phyloP scores from a whole-genome alignment of 2,797 vertebrate genomes.

The Cyclopterus lumpus region DNA sequence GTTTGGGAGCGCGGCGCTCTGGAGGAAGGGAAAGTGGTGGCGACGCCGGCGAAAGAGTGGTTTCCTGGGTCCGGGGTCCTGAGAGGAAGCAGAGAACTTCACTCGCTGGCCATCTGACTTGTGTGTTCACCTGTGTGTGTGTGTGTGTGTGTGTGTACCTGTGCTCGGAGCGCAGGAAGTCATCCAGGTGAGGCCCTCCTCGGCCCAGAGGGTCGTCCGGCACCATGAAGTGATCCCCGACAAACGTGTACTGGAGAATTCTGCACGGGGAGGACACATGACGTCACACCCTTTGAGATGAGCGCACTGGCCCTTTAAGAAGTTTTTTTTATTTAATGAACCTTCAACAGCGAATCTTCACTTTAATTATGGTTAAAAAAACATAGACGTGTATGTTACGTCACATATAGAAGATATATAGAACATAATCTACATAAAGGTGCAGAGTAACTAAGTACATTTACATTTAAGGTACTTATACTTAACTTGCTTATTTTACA shows the following conservation, averaged over 20 bases:
- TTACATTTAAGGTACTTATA: too few relatives aligned
- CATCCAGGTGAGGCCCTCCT: slow-evolving; percentile 88
- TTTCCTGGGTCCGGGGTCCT: slow-evolving; percentile 70
- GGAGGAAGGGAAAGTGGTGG: slow-evolving; percentile 38
- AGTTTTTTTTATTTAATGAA: background rate
- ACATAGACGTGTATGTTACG: too few relatives aligned
- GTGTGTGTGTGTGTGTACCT: slow-evolving; percentile 72
- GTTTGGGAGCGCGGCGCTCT: slow-evolving; percentile 65
- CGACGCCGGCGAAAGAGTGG: slow-evolving; percentile 72
- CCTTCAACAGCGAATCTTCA: background rate
- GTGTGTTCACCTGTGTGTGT: too few relatives aligned
- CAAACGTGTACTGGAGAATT: slow-evolving; percentile 91
- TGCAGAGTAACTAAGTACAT: too few relatives aligned
- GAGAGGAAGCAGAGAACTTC: slow-evolving; percentile 4
- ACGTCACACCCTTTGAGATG: background rate
- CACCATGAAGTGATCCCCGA: slow-evolving; percentile 92
- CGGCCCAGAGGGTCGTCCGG: slow-evolving; percentile 91
- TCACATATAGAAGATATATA: too few relatives aligned
- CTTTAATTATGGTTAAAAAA: background rate
- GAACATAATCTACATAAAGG: too few relatives aligned
- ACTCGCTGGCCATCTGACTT: too few relatives aligned
- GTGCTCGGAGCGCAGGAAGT: slow-evolving; percentile 84
- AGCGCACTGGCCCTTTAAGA: background rate
- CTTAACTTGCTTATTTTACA: too few relatives aligned
- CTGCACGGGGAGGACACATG: slow-evolving; percentile 62